These are phyloP conservation scores for Protodeltote pygarga DNA, from an alignment of 2,888 invertebrate species.

Conservation along the genomic window DNA sequence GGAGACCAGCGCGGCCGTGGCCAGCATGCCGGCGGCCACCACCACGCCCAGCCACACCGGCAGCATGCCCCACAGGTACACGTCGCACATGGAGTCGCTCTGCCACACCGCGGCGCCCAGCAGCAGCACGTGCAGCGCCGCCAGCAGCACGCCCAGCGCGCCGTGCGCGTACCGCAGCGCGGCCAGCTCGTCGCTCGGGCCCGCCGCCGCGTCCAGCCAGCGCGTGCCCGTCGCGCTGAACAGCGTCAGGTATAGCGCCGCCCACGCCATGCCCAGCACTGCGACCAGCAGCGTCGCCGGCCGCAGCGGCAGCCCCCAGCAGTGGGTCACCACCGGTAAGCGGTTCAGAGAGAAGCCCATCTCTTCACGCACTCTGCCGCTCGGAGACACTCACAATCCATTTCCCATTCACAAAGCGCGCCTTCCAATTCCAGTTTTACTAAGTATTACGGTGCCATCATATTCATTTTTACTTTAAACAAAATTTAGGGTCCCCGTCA, in stretches of 20 bases:
- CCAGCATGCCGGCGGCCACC: slow-evolving; percentile 12
- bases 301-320: slow-evolving; percentile 47
- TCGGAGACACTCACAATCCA: too few relatives aligned
- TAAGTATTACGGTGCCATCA: too few relatives aligned
- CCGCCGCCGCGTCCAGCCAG: slow-evolving; percentile 25
- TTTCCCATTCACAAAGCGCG: too few relatives aligned
- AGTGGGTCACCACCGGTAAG: slow-evolving; percentile 52
- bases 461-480: too few relatives aligned
- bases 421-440: too few relatives aligned
- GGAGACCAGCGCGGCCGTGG: slow-evolving; percentile 5
- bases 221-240: slow-evolving; percentile 39
- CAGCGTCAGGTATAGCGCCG: slow-evolving; percentile 43
- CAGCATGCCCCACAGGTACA: slow-evolving; percentile 59
- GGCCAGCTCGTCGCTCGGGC: slow-evolving; percentile 13
- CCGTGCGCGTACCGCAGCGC: slow-evolving; percentile 51
- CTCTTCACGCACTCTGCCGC: not conserved
- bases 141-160: slow-evolving; percentile 52
- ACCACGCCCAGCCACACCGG: slow-evolving; percentile 30
- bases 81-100: slow-evolving; percentile 57
- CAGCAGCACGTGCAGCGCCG: slow-evolving; percentile 53
- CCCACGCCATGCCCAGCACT: slow-evolving; percentile 48
- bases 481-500: too few relatives aligned
- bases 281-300: slow-evolving; percentile 49
- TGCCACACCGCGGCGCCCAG: slow-evolving; percentile 39
- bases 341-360: slow-evolving; percentile 58